Conservation (phyloP, 2,888 invertebrate species). For the Clanis bilineata region DNA sequence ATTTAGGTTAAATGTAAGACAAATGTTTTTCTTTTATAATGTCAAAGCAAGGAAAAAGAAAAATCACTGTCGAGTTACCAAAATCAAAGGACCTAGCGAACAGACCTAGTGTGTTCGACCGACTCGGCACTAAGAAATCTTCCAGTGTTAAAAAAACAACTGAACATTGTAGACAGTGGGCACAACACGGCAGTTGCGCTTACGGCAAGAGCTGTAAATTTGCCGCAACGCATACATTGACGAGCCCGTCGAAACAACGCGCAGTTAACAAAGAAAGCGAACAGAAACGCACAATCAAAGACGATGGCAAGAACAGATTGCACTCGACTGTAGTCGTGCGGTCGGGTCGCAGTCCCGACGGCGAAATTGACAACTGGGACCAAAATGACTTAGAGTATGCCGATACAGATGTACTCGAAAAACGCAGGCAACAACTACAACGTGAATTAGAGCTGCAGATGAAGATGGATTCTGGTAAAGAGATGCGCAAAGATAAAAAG, state of each 20-base stretch:
- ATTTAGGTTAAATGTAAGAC: slow-evolving; percentile 58
- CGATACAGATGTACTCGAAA: slow-evolving; percentile 90
- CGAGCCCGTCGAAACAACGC: slow-evolving; percentile 89
- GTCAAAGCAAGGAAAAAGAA: slow-evolving; percentile 87
- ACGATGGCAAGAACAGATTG: slow-evolving; percentile 84
- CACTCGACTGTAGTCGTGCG: slow-evolving; percentile 85
- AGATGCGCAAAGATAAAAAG: slow-evolving; percentile 86
- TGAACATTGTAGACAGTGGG: slow-evolving; percentile 90
- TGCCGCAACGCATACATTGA: slow-evolving; percentile 87
- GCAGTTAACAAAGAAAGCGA: slow-evolving; percentile 85
- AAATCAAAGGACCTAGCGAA: slow-evolving; percentile 85
- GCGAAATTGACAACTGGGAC: slow-evolving; percentile 89
- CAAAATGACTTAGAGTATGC: slow-evolving; percentile 90
- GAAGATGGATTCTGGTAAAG: slow-evolving; percentile 87
- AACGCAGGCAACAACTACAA: slow-evolving; percentile 88
- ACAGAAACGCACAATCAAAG: slow-evolving; percentile 77
- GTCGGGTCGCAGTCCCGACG: slow-evolving; percentile 82
- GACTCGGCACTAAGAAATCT: slow-evolving; percentile 89
- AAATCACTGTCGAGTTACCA: slow-evolving; percentile 89
- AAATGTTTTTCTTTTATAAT: slow-evolving; percentile 77
- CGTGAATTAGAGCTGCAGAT: slow-evolving; percentile 89
- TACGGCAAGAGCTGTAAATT: slow-evolving; percentile 91
- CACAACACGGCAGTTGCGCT: slow-evolving; percentile 88
- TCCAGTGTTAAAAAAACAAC: slow-evolving; percentile 80
- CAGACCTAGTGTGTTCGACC: slow-evolving; percentile 92